Evolutionary conservation across 1,140 invertebrate genomes (phyloP).

Genomic region (Aradophagus sp.): DNA sequence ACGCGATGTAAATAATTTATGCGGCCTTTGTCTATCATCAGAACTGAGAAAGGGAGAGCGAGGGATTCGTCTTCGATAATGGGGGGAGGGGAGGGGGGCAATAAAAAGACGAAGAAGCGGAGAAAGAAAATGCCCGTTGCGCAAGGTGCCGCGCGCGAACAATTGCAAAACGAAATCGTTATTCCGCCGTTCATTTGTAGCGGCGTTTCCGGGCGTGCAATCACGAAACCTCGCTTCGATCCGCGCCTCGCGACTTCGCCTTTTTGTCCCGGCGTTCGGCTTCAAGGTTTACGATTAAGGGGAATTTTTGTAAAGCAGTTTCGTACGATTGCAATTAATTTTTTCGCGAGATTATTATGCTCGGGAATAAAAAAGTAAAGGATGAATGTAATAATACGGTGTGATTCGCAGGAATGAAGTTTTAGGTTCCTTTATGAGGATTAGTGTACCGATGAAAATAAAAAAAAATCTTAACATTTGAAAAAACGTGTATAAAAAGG

Average conservation of each 20-base stretch:
- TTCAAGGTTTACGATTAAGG: constrained; percentile 20
- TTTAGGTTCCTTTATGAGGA: no score
- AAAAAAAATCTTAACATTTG: no score
- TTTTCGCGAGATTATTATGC: no score
- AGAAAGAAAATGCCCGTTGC: constrained; percentile 21
- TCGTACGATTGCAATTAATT: no score
- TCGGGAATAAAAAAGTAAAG: no score
- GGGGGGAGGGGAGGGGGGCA: no score
- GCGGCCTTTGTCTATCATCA: constrained; percentile 34
- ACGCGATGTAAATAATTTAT: constrained; percentile 46
- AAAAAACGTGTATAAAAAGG: no score
- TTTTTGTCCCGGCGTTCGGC: constrained; percentile 16
- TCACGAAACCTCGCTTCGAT: constrained; percentile 12
- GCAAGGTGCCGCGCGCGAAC: constrained; percentile 26
- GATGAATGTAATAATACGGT: no score
- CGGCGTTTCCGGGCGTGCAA: constrained; percentile 36
- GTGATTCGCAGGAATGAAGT: no score
- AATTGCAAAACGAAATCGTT: constrained; percentile 43
- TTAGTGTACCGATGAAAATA: no score
- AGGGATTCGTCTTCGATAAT: constrained; percentile 16
- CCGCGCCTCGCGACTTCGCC: constrained; percentile 9
- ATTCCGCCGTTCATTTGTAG: constrained; percentile 24
- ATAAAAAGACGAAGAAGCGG: constrained; percentile 21
- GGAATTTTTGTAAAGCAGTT: no score
- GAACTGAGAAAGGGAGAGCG: no score